A percentile compares a stretch with the other conserved stretches of the same genome.
phyloP scores from a whole-genome alignment of 2,113 vertebrate genomes.

The Oryzias woworae region DNA sequence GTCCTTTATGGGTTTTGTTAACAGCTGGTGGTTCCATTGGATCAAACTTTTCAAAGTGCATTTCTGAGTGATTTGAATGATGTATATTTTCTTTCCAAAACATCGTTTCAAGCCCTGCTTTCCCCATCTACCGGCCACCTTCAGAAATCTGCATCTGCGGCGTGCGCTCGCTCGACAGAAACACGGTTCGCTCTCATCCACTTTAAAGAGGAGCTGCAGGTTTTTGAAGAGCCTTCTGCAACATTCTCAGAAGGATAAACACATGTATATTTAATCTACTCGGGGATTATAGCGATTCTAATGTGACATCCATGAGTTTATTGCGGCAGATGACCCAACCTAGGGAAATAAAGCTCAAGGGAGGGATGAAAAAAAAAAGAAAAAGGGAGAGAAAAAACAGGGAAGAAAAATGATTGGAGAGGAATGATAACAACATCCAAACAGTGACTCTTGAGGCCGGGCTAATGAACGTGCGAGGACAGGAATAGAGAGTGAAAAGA shows the following conservation, averaged over 20 bases:
- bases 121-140: neutral
- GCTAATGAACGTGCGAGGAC: conserved; percentile 85
- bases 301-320: conserved; percentile 52
- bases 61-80: no score
- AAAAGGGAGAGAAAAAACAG: conserved; percentile 46
- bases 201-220: conserved; percentile 2
- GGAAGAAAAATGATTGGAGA: conserved; percentile 65
- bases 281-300: conserved; percentile 37
- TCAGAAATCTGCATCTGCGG: neutral
- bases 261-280: conserved; percentile 50
- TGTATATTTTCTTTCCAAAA: no score
- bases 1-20: no score
- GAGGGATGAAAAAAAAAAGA: neutral
- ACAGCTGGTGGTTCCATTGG: no score
- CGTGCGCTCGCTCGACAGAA: neutral
- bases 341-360: conserved; percentile 44
- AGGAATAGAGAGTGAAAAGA: conserved; percentile 75
- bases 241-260: conserved; percentile 41
- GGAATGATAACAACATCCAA: conserved; percentile 74
- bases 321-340: conserved; percentile 60
- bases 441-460: conserved; percentile 79
- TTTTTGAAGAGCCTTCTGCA: conserved; percentile 21
- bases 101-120: no score
- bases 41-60: no score
- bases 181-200: neutral